Evolutionary conservation across 2,797 vertebrate genomes (phyloP), one percentile per base, ranked within the genome.

Genomic region (Anableps anableps): DNA sequence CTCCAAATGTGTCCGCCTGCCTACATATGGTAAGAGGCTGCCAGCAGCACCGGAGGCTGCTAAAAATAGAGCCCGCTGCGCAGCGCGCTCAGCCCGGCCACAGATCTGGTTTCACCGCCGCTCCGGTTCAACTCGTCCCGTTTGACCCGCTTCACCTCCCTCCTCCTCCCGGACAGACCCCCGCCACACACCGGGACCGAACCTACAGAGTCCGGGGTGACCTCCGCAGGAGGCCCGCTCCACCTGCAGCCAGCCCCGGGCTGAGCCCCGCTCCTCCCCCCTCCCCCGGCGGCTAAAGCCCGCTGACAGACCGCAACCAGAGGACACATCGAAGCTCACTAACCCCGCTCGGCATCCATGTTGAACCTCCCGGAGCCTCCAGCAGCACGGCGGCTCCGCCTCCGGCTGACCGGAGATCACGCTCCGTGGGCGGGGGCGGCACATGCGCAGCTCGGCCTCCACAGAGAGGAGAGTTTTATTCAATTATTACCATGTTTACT

Each of bases 291-390:
- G 23, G 19, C 21, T 38, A 13, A 26, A 72, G 34, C 72, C 31
- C 34, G 10, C 29, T 38, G 11, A 34, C 47, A 5, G 11, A 11
- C 13, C 17, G 51, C 53, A 3, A 55, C 34, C 26, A 81, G 83
- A 91, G 76, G 83, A 82, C 80, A 82, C 80, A 92, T 82, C 82
- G 78, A 7, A 85, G 43, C 86, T 81, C n/a, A 96, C 97, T 96
- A 85, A 97, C 97, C 97, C 92, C 85, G 93, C 93, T 95, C 96
- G 96, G 97, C 96, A 95, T 98, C 97, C 97, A 98, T 98, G 94
- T 96, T 96, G 96, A 93, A 93, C 81, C 91, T 90, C 94, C 77
- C 84, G 86, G 50, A 72, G 93, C 94, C 66, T 43, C 87, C 94
- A 87, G 83, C 84, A 90, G 53, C 23, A 64, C 92, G 77, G 85